Base-by-base conservation (phyloP, 1,140 invertebrate species). In the Euwallacea fornicatus region DNA sequence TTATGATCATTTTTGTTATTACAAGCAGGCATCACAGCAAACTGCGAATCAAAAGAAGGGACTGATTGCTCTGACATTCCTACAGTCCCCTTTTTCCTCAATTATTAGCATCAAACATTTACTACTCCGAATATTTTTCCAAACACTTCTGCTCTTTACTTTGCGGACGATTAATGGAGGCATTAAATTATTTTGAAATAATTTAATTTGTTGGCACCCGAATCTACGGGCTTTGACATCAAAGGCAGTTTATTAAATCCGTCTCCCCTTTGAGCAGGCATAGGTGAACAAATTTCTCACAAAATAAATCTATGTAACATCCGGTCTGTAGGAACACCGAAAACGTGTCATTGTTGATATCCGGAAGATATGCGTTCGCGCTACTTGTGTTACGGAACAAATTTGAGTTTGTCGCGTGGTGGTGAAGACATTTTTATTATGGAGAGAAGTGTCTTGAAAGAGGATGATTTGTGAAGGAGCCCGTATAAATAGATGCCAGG, bases 261-360 rank as follows among this genome's bases (percentile, higher is more conserved):
- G 46, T 33, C 21, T 65, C 53, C 33, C 41, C 16, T 65, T 65
- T 65, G 46, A 65, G 53, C 8, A 16, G 16, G 54, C 16, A 56
- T 56, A 56, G 50, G 46, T 65, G 50, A 8, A 53, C 62, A 50
- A 41, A 65, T 65, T 65, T 65, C 21, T 65, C 44, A 65, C 47
- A 16, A 50, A 65, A 65, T 65, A 65, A 65, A 65, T 43, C 43
- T 21, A n/a, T 65, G 13, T 47, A 46, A 63, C 60, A 63, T 63
- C 60, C 60, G 60, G 60, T 44, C 13, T 63, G 46, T n/a, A 50
- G 54, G 16, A 21, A 7, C 46, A 65, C 21, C 47, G 15, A 53
- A 53, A 53, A 41, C 47, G 62, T 65, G 62, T 65, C 62, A 65
- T 53, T 54, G 21, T 65, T 47, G n/a, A 65, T 62, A 62, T 62